phyloP scores from a whole-genome alignment of 2,797 vertebrate genomes.

The Echeneis naucrates region DNA sequence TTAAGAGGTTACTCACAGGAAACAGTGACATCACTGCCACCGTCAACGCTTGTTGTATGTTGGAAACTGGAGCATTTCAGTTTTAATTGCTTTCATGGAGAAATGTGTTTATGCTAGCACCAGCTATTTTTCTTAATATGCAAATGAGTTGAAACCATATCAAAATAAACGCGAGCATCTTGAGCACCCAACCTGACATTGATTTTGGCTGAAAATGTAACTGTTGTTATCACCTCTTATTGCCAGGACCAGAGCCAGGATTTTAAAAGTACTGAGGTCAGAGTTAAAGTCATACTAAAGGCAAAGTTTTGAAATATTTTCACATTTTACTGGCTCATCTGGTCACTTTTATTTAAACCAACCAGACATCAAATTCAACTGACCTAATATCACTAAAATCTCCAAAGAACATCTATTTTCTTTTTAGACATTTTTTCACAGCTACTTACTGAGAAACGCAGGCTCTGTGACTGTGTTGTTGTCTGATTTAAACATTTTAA shows the following conservation, averaged over 20 bases:
- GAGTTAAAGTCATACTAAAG: neutral
- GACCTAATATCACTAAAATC: no score
- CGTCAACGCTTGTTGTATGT: neutral
- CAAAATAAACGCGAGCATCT: neutral
- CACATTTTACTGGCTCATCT: neutral
- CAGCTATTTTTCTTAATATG: neutral
- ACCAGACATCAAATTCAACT: no score
- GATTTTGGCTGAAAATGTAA: conserved; percentile 7
- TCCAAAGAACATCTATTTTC: no score
- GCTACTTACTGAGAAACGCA: neutral
- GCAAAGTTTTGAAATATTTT: neutral
- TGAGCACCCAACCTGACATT: conserved; percentile 11
- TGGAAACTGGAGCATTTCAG: conserved; percentile 17
- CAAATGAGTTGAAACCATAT: neutral
- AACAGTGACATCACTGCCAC: conserved; percentile 33
- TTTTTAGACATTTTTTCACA: no score
- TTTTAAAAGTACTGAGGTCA: neutral
- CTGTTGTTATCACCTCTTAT: conserved; percentile 5
- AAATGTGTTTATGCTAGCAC: neutral
- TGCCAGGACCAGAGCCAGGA: neutral
- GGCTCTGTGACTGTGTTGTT: neutral
- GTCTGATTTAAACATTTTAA: neutral
- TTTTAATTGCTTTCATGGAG: neutral
- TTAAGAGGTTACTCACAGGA: conserved; percentile 38
- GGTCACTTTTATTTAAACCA: neutral